phyloP scores from a whole-genome alignment of 2,113 vertebrate species.

The Pseudopodoces humilis region DNA sequence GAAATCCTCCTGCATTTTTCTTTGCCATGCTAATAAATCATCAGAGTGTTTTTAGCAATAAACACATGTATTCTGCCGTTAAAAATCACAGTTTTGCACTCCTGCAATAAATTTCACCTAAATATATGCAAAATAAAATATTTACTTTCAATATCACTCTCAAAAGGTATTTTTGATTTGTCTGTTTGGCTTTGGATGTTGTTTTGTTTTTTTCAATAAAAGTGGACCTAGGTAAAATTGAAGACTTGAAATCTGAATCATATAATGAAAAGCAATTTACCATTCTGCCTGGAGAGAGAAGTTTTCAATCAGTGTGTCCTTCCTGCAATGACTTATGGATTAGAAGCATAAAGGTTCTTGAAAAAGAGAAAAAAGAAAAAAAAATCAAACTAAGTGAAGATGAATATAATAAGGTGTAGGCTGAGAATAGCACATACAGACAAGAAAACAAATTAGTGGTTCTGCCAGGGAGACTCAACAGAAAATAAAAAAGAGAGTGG shows the following conservation, averaged over 20 bases:
- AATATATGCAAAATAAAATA: not conserved
- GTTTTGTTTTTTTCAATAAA: not conserved
- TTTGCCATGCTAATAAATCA: not conserved
- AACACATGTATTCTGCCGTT: not conserved
- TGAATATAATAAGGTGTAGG: not conserved
- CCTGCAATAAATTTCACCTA: not conserved
- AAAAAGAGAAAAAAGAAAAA: not conserved
- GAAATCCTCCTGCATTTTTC: not conserved
- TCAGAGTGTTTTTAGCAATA: not conserved
- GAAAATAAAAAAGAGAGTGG: not conserved
- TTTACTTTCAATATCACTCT: not conserved
- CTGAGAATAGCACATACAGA: not conserved
- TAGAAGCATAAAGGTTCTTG: not conserved
- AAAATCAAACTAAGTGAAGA: not conserved
- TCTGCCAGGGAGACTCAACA: not conserved
- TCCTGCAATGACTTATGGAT: slow-evolving; percentile 16
- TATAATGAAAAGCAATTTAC: slow-evolving; percentile 18
- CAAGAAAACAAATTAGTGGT: not conserved
- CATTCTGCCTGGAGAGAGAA: not conserved
- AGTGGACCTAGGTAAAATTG: not conserved
- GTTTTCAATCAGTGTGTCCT: slow-evolving; percentile 13
- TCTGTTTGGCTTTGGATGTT: not conserved
- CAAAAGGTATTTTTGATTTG: not conserved
- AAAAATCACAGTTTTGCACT: not conserved
- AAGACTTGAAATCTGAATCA: slow-evolving; percentile 19